Evolutionary conservation across 1,140 invertebrate species (phyloP), one percentile per base, ranked within the genome.

Genomic region (Carcinoscorpius rotundicauda): DNA sequence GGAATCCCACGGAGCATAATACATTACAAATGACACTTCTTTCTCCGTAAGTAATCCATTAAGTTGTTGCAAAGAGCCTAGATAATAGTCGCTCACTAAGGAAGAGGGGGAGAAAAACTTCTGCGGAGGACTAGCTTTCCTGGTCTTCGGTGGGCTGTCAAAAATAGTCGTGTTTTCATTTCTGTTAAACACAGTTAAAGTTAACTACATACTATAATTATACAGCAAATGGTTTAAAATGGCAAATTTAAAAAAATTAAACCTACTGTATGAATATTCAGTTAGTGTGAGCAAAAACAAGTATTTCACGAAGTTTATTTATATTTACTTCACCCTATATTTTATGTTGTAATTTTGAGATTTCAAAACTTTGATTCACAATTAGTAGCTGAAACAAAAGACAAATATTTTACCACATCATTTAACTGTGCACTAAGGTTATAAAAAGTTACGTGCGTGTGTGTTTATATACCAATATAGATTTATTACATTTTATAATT

Each of bases 1-100:
- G 1, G 88, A 85, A 82, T 90, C 88, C 90, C 90, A 93, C 0
- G 89, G 89, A 9, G 90, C 89, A 79, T 93, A 93, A 74, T 87
- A 91, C 87, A 92, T 89, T 52, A 91, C 82, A 80, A 92, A 87
- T 61, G 85, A 84, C 9, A 87, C 76, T 75, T 89, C 87, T 5
- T 81, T 80, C 64, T 79, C 74, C 3, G 80, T 78, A 3, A 86
- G 79, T 64, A 78, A 72, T 51, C 82, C 78, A 4, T 87, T 79
- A 55, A 85, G 82, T 60, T 78, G 76, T 63, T 77, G 78, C 49
- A 89, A 75, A 69, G 89, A 81, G 6, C 88, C 88, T 69, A 80
- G 79, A 71, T 87, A 88, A 79, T 84, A 89, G 76, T 90, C 88
- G 53, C 80, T 79, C 4, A 90, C 81, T 52, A 83, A 63, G 4